Evolutionary conservation across 2,113 vertebrate genomes (phyloP), one percentile per base, ranked within the genome.

Genomic region (Macrotis lagotis): DNA sequence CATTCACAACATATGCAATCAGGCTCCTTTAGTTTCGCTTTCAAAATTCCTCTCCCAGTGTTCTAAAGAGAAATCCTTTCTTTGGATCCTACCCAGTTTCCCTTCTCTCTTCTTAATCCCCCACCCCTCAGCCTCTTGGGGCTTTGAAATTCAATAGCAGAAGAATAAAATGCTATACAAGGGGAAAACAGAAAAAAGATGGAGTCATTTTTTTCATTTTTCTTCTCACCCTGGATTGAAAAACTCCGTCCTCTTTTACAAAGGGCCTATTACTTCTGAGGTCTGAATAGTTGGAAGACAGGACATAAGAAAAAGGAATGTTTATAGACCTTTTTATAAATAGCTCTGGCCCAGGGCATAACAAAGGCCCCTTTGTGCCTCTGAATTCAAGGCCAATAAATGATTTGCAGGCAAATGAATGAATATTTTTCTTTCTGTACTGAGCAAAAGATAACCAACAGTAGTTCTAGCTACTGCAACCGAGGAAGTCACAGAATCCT

Each of bases 21-120:
- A 0, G 48, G 8, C 28, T n/a, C 47, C 89, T 55, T 22, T 50
- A 2, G 47, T 50, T 37, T 50, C 4, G 16, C 89, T 53, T 66
- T 25, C 48, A 37, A 10, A 47, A 10, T 19, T 92, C n/a, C 37
- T 83, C 37, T 93, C 6, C n/a, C 0, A 31, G 22, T 53, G 66
- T 91, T 66, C 92, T 83, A 83, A 83, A 66, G 88, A 16, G 47
- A n/a, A 89, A 44, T 89, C 74, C 59, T 66, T 91, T 53, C 96
- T 91, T 94, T 49, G 44, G 31, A 91, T 94, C n/a, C 11, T 8
- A n/a, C 37, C 90, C 95, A 94, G 50, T 22, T 37, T n/a, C 3
- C 19, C 9, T 28, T 51, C 92, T 53, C n/a, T 44, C n/a, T 83
- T 83, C 66, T 83, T 83, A 83, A 83, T n/a, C 66, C n/a, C n/a